phyloP scores from a whole-genome alignment of 2,888 invertebrate species.

The Dolomedes plantarius region DNA sequence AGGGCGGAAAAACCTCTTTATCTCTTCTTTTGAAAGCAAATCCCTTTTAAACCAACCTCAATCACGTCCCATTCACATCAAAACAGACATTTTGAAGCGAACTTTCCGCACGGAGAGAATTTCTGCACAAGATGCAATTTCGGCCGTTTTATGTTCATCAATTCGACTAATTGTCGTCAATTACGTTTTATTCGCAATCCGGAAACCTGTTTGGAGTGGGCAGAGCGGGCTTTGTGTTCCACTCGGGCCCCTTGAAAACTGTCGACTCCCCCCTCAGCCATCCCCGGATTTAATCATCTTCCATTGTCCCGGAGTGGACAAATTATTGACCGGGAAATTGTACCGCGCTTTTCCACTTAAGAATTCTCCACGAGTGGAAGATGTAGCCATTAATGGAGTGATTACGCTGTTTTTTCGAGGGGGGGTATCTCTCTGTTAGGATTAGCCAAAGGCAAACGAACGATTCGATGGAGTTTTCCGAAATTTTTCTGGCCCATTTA shows the following conservation, averaged over 20 bases:
- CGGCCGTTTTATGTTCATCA: conserved; percentile 33
- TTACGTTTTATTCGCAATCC: conserved; percentile 67
- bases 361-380: conserved; percentile 33
- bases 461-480: conserved; percentile 4
- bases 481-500: neutral
- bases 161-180: conserved; percentile 71
- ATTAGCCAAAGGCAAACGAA: conserved; percentile 38
- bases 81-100: neutral
- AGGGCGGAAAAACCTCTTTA: neutral
- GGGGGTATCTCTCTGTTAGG: neutral
- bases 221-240: neutral
- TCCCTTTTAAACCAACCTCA: neutral
- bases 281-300: conserved; percentile 55
- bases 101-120: neutral
- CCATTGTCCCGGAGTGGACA: conserved; percentile 64
- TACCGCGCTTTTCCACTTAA: conserved; percentile 21
- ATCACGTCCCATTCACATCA: neutral
- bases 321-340: conserved; percentile 71
- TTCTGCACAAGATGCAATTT: conserved; percentile 34
- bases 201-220: conserved; percentile 31
- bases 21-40: neutral
- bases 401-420: conserved; percentile 36
- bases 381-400: conserved; percentile 50
- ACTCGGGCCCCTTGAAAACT: neutral
- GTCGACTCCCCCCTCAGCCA: neutral